Evolutionary conservation across 1,140 invertebrate species (phyloP).

Genomic region (Macrosteles quadrilineatus): DNA sequence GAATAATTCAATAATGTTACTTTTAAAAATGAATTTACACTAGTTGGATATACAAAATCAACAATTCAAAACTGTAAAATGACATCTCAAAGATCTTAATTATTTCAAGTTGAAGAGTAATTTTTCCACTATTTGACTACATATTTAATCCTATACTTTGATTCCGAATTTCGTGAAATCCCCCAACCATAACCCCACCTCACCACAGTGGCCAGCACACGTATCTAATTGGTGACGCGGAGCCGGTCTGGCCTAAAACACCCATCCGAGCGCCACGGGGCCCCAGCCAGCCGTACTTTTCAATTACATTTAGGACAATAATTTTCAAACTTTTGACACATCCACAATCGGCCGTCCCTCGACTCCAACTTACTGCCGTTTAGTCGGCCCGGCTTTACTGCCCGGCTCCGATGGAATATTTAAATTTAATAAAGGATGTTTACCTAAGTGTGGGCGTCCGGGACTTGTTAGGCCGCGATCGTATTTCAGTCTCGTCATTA

Average conservation of each 20-base stretch:
- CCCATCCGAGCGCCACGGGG: background rate
- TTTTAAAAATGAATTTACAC: too few relatives aligned
- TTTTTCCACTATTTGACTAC: too few relatives aligned
- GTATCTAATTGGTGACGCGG: too few relatives aligned
- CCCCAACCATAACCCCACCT: too few relatives aligned
- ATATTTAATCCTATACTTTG: too few relatives aligned
- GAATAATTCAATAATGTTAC: too few relatives aligned
- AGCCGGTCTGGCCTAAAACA: background rate
- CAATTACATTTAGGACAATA: constrained; percentile 22
- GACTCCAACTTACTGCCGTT: constrained; percentile 17
- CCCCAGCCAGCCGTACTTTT: background rate
- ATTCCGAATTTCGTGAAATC: too few relatives aligned
- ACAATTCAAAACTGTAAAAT: too few relatives aligned
- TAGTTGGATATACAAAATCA: too few relatives aligned
- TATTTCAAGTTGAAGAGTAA: too few relatives aligned
- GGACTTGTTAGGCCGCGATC: background rate
- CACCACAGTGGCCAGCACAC: too few relatives aligned
- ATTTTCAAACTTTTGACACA: constrained; percentile 28
- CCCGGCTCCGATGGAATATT: constrained; percentile 9
- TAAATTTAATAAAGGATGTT: constrained; percentile 29
- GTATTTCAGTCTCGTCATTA: constrained; percentile 1
- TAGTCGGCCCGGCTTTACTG: constrained; percentile 8
- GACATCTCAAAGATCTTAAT: too few relatives aligned
- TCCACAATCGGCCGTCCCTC: constrained; percentile 23
- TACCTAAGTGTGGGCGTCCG: constrained; percentile 15